A percentile compares a stretch with the other conserved stretches of the same genome.
phyloP scores from a whole-genome alignment of 2,888 invertebrate genomes.

The Spilosoma lubricipeda region DNA sequence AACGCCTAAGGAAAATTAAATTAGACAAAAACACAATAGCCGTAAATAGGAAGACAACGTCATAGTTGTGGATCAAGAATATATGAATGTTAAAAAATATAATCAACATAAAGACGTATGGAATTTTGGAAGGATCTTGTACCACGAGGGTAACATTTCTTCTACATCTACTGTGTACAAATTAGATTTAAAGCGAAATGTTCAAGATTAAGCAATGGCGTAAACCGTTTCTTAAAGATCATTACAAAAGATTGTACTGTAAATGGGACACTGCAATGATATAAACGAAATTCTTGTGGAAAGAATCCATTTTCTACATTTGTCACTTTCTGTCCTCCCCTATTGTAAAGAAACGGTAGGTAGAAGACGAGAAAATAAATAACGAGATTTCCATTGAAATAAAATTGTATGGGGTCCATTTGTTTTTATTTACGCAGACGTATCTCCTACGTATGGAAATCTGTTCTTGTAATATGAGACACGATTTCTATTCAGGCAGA shows the following conservation, averaged over 20 bases:
- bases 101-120: too few species aligned
- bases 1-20: too few species aligned
- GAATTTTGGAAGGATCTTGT: too few species aligned
- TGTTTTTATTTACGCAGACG: slow-evolving; percentile 25
- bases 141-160: too few species aligned
- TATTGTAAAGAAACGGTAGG: slow-evolving; percentile 28
- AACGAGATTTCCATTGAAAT: slow-evolving; percentile 41
- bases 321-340: slow-evolving; percentile 20
- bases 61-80: too few species aligned
- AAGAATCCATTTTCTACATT: slow-evolving; percentile 13
- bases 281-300: slow-evolving; percentile 10
- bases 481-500: slow-evolving; percentile 11
- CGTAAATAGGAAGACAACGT: too few species aligned
- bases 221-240: neutral
- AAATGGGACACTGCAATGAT: slow-evolving; percentile 5
- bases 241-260: slow-evolving; percentile 5
- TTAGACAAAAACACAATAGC: too few species aligned
- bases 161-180: neutral
- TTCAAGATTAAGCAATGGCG: neutral
- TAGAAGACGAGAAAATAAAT: slow-evolving; percentile 36
- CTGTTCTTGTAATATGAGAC: slow-evolving; percentile 13
- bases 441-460: slow-evolving; percentile 13
- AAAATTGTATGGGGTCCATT: slow-evolving; percentile 24
- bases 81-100: too few species aligned
- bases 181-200: neutral